These are phyloP conservation scores for Chlorops oryzae DNA, from an alignment of 1,140 invertebrate genomes.

Conservation along the genomic window DNA sequence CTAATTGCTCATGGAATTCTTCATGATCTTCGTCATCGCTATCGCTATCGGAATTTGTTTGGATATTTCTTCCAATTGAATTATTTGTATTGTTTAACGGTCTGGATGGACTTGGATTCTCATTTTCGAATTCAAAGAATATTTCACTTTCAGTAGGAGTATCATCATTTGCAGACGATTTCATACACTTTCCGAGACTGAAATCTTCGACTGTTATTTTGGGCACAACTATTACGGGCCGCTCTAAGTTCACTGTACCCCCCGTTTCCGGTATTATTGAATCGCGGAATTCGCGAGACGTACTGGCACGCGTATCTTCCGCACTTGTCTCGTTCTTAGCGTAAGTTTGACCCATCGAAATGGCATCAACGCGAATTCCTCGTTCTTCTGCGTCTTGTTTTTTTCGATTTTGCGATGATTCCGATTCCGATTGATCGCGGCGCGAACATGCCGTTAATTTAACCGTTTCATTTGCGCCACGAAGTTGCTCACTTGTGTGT, in stretches of 20 bases:
- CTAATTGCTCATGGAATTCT: constrained; percentile 33
- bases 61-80: neutral
- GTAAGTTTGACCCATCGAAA: constrained; percentile 38
- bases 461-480: neutral
- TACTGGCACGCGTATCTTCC: constrained; percentile 24
- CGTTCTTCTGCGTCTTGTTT: constrained; percentile 10
- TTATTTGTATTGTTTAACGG: neutral
- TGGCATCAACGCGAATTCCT: constrained; percentile 17
- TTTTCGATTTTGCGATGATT: constrained; percentile 3
- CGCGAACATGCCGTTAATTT: neutral
- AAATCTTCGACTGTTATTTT: constrained; percentile 40
- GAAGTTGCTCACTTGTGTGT: too few species aligned
- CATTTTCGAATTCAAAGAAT: constrained; percentile 32
- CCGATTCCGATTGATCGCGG: neutral
- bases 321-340: constrained; percentile 28
- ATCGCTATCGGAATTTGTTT: neutral
- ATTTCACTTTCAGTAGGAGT: constrained; percentile 21
- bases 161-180: neutral
- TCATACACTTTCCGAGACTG: constrained; percentile 16
- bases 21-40: constrained; percentile 16
- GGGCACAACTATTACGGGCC: constrained; percentile 24
- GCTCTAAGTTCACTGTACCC: neutral
- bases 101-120: neutral
- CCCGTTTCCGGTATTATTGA: constrained; percentile 19
- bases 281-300: constrained; percentile 38